phyloP scores from a whole-genome alignment of 2,888 invertebrate species.

The Campopleginae sp. region DNA sequence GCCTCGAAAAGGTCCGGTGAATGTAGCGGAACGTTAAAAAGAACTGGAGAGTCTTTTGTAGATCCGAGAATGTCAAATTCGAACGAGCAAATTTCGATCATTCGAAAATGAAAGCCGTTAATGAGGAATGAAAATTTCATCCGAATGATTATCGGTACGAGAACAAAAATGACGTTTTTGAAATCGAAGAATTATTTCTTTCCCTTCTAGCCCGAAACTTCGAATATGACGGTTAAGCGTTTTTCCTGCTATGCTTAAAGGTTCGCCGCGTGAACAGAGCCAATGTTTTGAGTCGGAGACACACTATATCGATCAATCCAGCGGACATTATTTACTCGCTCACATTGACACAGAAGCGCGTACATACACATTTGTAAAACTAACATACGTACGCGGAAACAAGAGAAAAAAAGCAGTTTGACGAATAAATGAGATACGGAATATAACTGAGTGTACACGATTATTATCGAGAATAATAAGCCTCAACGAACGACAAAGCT shows the following conservation, averaged over 20 bases:
- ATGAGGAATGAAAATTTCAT: neutral
- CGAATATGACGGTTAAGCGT: neutral
- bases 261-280: neutral
- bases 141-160: neutral
- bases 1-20: neutral
- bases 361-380: neutral
- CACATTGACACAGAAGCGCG: neutral
- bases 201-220: neutral
- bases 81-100: neutral
- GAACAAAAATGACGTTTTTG: neutral
- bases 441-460: neutral
- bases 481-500: neutral
- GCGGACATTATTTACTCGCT: constrained; percentile 25
- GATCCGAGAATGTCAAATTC: neutral
- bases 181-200: neutral
- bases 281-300: constrained; percentile 22
- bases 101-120: neutral
- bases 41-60: neutral
- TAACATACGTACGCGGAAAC: neutral
- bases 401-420: neutral
- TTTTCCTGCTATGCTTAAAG: neutral
- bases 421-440: neutral
- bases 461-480: neutral
- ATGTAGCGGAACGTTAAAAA: neutral
- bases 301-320: constrained; percentile 60